Evolutionary conservation across 2,888 invertebrate genomes (phyloP), one percentile per base, ranked within the genome.

Genomic region (Neoscelio sp.): DNA sequence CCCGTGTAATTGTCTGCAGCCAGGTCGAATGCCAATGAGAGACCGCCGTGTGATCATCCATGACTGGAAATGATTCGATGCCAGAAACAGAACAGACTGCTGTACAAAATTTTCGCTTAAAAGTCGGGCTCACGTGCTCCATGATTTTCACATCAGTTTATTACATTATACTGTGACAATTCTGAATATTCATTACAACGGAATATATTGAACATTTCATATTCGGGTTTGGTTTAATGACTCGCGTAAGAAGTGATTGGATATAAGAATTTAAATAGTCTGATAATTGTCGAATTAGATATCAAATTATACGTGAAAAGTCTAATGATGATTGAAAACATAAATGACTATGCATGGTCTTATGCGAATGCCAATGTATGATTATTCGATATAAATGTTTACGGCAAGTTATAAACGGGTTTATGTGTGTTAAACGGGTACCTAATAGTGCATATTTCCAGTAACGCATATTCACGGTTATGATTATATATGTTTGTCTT

Each of bases 1-100:
- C 64, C 81, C 83, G 82, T 83, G 82, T 84, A 85, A 85, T 85
- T 84, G 84, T 85, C 82, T 81, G 83, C 81, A 74, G 78, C 73
- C 80, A 56, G 70, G 75, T 65, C 80, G 84, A 85, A 85, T 84
- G 81, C 79, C 83, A 84, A 84, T 84, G 83, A 82, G 83, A 80
- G 68, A 68, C 50, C 65, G 68, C 73, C 38, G 75, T 64, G 71
- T 56, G 73, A 76, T 77, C 80, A 64, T 71, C 67, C 68, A 68
- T 65, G 76, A 80, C 58, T 71, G 60, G 28, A 58, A 46, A 78
- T 78, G 74, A 74, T 78, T 64, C 52, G 44, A 42, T 65, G 78
- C 73, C 78, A 68, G 64, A 44, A 68, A 50, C 74, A 65, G 60
- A 68, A 50, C 74, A 65, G 60, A 67, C 46, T 38, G 46, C 13